Percentiles rank a stretch among this genome's conserved stretches.
phyloP scores from a whole-genome alignment of 2,113 vertebrate genomes.

The Panthera leo region DNA sequence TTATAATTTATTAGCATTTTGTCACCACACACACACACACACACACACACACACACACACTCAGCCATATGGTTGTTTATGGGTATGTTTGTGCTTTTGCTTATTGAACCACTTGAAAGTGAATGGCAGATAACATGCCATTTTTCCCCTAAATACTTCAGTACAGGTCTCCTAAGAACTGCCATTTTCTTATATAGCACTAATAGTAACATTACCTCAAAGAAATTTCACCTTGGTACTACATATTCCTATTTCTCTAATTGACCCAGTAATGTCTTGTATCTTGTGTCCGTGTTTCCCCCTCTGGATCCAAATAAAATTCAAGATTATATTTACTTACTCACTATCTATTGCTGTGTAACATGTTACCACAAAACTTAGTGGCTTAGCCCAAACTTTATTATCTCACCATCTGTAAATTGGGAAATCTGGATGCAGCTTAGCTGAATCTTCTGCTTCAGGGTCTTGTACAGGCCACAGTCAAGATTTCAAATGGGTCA shows the following conservation, averaged over 20 bases:
- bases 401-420: neutral
- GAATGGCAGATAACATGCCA: neutral
- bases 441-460: neutral
- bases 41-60: neutral
- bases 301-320: neutral
- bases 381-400: neutral
- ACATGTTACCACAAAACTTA: neutral
- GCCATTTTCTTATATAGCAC: neutral
- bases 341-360: neutral
- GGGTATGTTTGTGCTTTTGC: neutral
- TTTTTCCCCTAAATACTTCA: neutral
- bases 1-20: neutral
- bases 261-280: neutral
- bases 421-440: neutral
- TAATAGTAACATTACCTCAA: neutral
- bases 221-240: neutral
- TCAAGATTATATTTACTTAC: neutral
- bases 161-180: neutral
- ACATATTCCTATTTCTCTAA: neutral
- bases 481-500: neutral
- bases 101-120: neutral
- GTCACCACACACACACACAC: neutral
- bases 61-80: neutral
- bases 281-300: neutral
- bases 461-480: neutral